Conservation (phyloP, 2,113 vertebrate genomes). For the Rhinoderma darwinii region DNA sequence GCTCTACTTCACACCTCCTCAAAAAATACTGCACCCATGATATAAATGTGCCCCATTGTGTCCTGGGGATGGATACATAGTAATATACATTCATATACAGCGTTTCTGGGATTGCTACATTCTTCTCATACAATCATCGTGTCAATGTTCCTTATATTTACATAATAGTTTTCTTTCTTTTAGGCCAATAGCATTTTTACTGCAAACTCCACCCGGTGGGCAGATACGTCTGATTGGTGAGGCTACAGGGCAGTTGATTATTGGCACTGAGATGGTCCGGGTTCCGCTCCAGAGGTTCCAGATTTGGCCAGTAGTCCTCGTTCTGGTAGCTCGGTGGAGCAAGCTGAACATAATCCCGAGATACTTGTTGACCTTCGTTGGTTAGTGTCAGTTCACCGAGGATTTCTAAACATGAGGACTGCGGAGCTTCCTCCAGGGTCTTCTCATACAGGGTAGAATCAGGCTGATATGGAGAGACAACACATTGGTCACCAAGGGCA, state of each 20-base stretch:
- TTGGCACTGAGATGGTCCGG: neutral
- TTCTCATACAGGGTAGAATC: constrained; percentile 65
- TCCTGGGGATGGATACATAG: neutral
- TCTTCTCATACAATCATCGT: neutral
- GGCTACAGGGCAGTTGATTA: neutral
- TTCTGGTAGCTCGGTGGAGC: constrained; percentile 49
- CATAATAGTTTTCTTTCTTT: too few relatives aligned
- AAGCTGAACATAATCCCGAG: constrained; percentile 54
- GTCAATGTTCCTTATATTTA: neutral
- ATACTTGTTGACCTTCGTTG: neutral
- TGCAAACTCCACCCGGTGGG: neutral
- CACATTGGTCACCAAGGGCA: constrained; percentile 1
- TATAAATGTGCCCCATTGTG: neutral
- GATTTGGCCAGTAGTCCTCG: constrained; percentile 43
- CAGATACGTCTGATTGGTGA: constrained; percentile 45
- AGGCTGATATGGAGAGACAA: constrained; percentile 51
- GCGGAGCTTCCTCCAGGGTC: constrained; percentile 64
- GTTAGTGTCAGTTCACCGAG: constrained; percentile 1
- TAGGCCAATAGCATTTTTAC: too few relatives aligned
- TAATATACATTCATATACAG: neutral
- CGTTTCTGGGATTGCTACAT: neutral
- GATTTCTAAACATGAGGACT: constrained; percentile 54
- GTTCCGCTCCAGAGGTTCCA: neutral
- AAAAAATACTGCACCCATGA: neutral
- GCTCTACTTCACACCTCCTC: too few relatives aligned